phyloP scores from a whole-genome alignment of 2,113 vertebrate species.

The Microtus montanus region DNA sequence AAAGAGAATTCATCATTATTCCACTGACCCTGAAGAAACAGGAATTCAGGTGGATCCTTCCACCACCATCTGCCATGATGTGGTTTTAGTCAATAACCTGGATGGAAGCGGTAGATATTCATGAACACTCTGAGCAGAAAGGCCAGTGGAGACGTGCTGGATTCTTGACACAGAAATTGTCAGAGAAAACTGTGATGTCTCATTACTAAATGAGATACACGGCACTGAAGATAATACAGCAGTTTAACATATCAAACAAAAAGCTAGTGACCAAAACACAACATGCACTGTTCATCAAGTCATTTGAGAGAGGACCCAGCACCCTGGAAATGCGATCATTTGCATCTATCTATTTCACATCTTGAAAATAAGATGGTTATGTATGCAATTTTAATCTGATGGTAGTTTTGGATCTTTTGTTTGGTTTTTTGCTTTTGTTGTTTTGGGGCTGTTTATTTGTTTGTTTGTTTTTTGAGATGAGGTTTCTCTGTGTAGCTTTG shows the following conservation, averaged over 20 bases:
- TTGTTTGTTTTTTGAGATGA: too few relatives aligned
- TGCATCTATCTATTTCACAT: background rate
- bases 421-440: too few relatives aligned
- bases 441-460: too few relatives aligned
- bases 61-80: background rate
- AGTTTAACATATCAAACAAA: background rate
- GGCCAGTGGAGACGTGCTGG: background rate
- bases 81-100: background rate
- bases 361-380: background rate
- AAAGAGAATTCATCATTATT: conserved; percentile 33
- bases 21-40: background rate
- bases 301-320: background rate
- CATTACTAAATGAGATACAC: background rate
- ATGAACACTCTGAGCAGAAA: background rate
- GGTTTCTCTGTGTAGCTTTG: too few relatives aligned
- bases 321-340: background rate
- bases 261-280: conserved; percentile 12
- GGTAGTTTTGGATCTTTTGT: too few relatives aligned
- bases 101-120: background rate
- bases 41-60: background rate
- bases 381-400: background rate
- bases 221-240: background rate
- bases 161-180: background rate
- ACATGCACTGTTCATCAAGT: background rate
- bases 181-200: background rate